Percentiles rank a stretch among this genome's conserved stretches.
These are phyloP conservation scores for Taurulus bubalis DNA, from an alignment of 2,113 vertebrate genomes.

Conservation along the genomic window DNA sequence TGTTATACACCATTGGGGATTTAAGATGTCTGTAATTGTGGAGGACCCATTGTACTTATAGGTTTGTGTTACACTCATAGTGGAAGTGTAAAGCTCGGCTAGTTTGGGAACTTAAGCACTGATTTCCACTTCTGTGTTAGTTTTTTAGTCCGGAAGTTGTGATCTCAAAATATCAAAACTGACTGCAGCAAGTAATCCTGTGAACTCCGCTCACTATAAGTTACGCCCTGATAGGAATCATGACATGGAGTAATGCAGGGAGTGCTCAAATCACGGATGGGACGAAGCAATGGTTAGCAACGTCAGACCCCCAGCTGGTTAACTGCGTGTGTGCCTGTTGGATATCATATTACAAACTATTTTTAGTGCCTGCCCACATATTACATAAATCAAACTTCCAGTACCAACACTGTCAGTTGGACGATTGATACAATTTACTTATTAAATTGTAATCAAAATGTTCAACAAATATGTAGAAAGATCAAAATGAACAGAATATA, in stretches of 20 bases:
- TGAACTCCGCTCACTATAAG: neutral
- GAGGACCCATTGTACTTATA: neutral
- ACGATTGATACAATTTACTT: neutral
- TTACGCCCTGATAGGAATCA: slow-evolving; percentile 22
- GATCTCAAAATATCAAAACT: slow-evolving; percentile 9
- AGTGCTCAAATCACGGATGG: slow-evolving; percentile 21
- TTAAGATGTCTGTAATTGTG: neutral
- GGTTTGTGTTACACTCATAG: neutral
- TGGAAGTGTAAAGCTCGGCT: neutral
- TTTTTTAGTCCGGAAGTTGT: neutral
- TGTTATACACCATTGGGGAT: neutral
- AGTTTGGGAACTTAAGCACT: neutral
- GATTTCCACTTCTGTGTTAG: neutral
- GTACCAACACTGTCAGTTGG: neutral
- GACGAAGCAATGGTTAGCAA: slow-evolving; percentile 2
- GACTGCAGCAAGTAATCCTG: neutral
- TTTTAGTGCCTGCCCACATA: slow-evolving; percentile 11
- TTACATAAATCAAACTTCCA: slow-evolving; percentile 1
- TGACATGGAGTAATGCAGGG: slow-evolving; percentile 1
- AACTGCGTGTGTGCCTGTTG: slow-evolving; percentile 13
- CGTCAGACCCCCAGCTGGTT: neutral
- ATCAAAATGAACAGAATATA: neutral
- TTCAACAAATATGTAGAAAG: neutral
- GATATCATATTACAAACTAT: slow-evolving; percentile 34
- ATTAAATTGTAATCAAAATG: neutral